Conservation (phyloP, 2,113 vertebrate genomes). For the Larimichthys crocea region DNA sequence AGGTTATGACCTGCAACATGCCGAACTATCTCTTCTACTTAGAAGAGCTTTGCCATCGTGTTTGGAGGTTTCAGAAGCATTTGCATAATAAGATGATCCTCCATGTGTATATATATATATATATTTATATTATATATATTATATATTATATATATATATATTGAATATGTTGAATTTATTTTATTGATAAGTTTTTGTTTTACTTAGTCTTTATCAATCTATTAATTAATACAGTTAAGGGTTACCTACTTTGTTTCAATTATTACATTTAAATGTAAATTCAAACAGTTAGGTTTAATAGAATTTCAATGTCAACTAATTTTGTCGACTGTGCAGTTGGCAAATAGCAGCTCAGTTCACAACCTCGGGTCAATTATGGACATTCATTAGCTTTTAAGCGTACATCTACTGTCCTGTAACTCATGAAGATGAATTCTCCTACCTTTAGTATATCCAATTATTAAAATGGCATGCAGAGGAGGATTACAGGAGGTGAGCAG, state of each 20-base stretch:
- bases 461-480: constrained; percentile 25
- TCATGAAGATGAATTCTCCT: constrained; percentile 3
- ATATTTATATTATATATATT: too few relatives aligned
- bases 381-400: neutral
- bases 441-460: constrained; percentile 46
- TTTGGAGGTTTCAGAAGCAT: neutral
- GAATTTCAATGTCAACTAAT: neutral
- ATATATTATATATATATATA: too few relatives aligned
- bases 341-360: neutral
- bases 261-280: neutral
- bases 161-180: neutral
- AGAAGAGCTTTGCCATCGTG: neutral
- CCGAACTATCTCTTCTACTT: neutral
- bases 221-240: neutral
- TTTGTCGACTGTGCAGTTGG: neutral
- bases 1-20: constrained; percentile 8
- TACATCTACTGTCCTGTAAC: constrained; percentile 4
- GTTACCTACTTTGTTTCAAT: neutral
- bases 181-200: neutral
- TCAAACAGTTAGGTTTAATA: neutral
- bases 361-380: constrained; percentile 10
- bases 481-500: constrained; percentile 35
- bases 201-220: constrained; percentile 1
- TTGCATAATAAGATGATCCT: neutral
- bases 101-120: too few relatives aligned